Conservation (phyloP, 2,888 invertebrate species). For the Synergus umbraculus region DNA sequence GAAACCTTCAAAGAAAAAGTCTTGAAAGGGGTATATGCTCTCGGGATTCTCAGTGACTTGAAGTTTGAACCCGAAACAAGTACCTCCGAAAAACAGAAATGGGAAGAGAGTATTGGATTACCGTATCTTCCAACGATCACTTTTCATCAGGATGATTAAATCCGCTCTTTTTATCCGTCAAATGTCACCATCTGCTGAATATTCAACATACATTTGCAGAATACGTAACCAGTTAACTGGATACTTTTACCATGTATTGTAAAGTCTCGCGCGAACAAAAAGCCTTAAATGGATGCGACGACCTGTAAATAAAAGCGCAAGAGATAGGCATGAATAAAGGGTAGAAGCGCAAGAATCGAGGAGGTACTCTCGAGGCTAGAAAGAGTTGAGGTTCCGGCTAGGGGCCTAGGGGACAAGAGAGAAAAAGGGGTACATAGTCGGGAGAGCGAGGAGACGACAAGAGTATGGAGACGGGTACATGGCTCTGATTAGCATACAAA, state of each 20-base stretch:
- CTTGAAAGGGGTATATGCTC: too few relatives aligned
- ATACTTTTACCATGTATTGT: conserved; percentile 28
- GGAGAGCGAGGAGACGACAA: conserved; percentile 28
- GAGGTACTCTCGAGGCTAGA: conserved; percentile 42
- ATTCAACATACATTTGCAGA: conserved; percentile 32
- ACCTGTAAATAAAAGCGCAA: conserved; percentile 38
- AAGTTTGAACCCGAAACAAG: not conserved
- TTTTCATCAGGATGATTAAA: conserved; percentile 39
- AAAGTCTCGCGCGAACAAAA: conserved; percentile 19
- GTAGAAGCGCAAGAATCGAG: conserved; percentile 53
- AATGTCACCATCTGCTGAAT: conserved; percentile 25
- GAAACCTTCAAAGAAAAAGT: too few relatives aligned
- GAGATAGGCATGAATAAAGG: conserved; percentile 39
- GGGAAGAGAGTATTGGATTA: conserved; percentile 13
- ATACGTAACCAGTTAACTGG: conserved; percentile 30
- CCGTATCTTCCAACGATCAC: conserved; percentile 20
- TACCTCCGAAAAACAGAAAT: not conserved
- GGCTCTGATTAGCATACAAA: conserved; percentile 71
- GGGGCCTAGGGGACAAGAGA: conserved; percentile 24
- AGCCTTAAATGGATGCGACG: conserved; percentile 35
- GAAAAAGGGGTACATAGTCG: conserved; percentile 23
- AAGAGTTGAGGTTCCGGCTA: conserved; percentile 18
- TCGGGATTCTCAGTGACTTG: not conserved
- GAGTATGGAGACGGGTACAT: conserved; percentile 55
- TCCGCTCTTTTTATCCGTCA: conserved; percentile 14